Evolutionary conservation across 2,113 vertebrate genomes (phyloP).

Genomic region (Orthonyx spaldingii): DNA sequence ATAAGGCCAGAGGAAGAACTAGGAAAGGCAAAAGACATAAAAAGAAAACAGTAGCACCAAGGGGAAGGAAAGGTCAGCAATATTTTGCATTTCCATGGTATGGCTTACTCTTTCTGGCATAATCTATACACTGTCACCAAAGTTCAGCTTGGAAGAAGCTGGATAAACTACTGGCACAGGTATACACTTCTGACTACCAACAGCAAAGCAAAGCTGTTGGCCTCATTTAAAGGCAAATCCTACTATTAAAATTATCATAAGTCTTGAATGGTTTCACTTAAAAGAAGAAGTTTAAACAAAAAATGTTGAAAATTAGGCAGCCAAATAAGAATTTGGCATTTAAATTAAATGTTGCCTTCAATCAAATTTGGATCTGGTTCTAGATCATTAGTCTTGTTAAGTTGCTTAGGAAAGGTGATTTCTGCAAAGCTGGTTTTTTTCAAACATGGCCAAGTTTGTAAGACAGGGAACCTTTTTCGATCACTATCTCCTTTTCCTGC

Average conservation of each 20-base stretch:
- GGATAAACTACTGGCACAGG: background rate
- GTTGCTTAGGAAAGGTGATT: background rate
- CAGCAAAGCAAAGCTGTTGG: background rate
- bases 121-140: background rate
- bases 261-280: background rate
- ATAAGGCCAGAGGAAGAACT: background rate
- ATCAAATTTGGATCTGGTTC: background rate
- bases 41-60: background rate
- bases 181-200: background rate
- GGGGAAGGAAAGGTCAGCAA: background rate
- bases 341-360: background rate
- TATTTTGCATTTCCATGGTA: background rate
- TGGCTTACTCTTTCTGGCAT: background rate
- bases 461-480: background rate
- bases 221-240: background rate
- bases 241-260: background rate
- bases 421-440: background rate
- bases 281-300: background rate
- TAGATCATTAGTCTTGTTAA: background rate
- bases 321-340: background rate
- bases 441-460: background rate
- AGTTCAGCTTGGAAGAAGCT: background rate
- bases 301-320: background rate
- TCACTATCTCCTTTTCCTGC: background rate
- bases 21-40: background rate